Percentiles rank a stretch among this genome's conserved stretches.
These are phyloP conservation scores for Halcyon smyrnensis DNA, from an alignment of 2,797 vertebrate species.

Conservation along the genomic window DNA sequence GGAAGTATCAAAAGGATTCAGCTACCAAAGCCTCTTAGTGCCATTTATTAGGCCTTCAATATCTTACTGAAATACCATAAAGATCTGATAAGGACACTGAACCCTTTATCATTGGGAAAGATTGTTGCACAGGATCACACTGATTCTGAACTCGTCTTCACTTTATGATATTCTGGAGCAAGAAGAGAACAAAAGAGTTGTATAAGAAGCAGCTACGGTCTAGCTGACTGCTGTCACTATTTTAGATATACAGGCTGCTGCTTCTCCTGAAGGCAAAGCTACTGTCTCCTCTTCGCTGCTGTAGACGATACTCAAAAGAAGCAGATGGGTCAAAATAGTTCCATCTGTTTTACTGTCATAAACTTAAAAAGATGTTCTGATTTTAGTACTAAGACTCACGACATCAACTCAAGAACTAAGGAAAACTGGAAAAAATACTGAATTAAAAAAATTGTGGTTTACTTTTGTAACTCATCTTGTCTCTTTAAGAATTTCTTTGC, in stretches of 20 bases:
- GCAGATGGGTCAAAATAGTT: background rate
- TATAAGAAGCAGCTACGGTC: background rate
- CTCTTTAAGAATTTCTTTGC: background rate
- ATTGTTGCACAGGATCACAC: background rate
- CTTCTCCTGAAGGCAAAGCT: slow-evolving; percentile 13
- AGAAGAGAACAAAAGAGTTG: background rate
- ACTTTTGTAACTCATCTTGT: background rate
- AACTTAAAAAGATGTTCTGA: background rate
- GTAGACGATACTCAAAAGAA: background rate
- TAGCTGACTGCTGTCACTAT: background rate
- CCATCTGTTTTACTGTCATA: background rate
- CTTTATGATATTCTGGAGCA: background rate
- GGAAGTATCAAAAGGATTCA: background rate
- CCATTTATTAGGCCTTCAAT: background rate
- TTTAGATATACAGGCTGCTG: background rate
- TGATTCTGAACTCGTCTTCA: background rate
- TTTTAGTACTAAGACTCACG: background rate
- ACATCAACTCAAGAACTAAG: background rate
- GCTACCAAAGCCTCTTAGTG: background rate
- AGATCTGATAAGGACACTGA: background rate
- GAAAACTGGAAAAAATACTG: background rate
- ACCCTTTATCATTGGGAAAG: background rate
- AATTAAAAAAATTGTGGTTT: background rate
- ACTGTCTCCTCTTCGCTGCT: background rate
- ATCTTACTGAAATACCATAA: background rate